phyloP scores from a whole-genome alignment of 2,888 invertebrate species.

The Uropetala carovei region DNA sequence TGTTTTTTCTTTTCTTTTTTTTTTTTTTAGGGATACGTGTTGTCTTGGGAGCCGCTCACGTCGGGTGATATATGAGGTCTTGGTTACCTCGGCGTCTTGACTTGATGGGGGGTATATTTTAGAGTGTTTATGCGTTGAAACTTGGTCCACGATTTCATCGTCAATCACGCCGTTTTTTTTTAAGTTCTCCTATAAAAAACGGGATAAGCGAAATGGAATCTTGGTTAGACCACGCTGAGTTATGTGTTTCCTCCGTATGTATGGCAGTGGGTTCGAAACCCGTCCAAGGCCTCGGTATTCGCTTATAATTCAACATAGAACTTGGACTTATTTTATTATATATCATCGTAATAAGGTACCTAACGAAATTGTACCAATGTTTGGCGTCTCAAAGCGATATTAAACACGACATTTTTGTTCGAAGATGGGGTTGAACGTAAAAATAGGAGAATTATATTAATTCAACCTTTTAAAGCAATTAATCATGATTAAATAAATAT shows the following conservation, averaged over 20 bases:
- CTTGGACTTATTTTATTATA: no score
- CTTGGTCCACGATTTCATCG: not conserved
- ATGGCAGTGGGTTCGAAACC: not conserved
- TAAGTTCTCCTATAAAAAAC: not conserved
- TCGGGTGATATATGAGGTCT: conserved; percentile 31
- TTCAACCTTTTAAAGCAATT: no score
- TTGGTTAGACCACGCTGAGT: not conserved
- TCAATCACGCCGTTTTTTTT: conserved; percentile 19
- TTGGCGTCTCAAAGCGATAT: no score
- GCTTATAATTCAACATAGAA: no score
- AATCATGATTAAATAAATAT: no score
- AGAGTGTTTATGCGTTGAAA: conserved; percentile 32
- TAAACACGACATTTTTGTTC: no score
- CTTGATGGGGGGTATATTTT: conserved; percentile 20
- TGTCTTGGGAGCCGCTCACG: not conserved
- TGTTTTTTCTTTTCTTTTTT: not conserved
- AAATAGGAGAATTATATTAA: no score
- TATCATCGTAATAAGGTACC: no score
- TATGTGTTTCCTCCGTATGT: not conserved
- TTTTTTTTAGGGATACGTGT: not conserved
- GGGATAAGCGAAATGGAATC: not conserved
- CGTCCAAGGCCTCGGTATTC: not conserved
- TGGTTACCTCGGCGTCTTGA: not conserved
- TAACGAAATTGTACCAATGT: no score
- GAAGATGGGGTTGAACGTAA: no score